Conservation (phyloP, 2,888 invertebrate species). For the Escarpia spicata region DNA sequence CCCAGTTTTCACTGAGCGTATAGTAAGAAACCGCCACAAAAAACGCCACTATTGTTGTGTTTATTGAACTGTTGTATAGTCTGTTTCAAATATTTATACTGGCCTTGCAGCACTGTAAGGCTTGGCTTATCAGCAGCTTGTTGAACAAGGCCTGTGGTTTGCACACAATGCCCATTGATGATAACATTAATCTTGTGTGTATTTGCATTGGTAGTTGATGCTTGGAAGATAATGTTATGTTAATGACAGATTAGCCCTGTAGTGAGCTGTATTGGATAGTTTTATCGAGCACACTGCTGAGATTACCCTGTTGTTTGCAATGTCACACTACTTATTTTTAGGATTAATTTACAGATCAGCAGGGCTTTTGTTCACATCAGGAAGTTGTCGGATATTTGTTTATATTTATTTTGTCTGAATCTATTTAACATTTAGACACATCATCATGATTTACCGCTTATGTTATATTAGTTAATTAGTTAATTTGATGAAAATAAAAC, state of each 20-base stretch:
- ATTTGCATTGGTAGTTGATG: constrained; percentile 13
- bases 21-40: not conserved
- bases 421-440: not conserved
- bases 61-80: not conserved
- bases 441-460: not conserved
- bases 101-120: not conserved
- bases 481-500: not conserved
- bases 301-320: not conserved
- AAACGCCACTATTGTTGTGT: not conserved
- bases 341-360: not conserved
- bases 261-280: not conserved
- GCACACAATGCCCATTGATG: constrained; percentile 7
- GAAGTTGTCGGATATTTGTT: not conserved
- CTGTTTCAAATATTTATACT: not conserved
- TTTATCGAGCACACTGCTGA: not conserved
- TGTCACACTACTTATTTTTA: constrained; percentile 1
- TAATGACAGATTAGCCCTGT: constrained; percentile 6
- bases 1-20: not conserved
- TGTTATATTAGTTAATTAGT: not conserved
- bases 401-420: not conserved
- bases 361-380: not conserved
- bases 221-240: constrained; percentile 10
- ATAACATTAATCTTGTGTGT: constrained; percentile 16
- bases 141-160: not conserved
- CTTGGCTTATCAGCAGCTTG: not conserved